Conservation (phyloP, 2,888 invertebrate species). For the Fragum whitleyi region DNA sequence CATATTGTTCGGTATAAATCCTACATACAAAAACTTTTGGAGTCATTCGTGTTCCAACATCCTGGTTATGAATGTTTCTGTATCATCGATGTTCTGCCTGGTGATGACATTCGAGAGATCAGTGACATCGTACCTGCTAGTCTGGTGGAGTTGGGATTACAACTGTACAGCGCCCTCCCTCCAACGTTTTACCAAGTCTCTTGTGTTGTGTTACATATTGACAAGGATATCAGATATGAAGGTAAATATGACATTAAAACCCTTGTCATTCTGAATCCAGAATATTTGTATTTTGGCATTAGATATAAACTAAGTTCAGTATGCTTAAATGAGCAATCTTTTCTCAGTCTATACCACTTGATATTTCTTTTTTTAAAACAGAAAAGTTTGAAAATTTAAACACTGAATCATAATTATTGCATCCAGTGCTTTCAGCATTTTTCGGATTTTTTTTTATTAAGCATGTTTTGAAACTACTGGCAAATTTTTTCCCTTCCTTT, state of each 20-base stretch:
- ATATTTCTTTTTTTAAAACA: too few species aligned
- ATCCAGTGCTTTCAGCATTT: too few species aligned
- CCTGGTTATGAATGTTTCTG: conserved; percentile 43
- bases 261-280: too few species aligned
- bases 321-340: too few species aligned
- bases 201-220: conserved; percentile 38
- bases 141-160: not conserved
- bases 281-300: too few species aligned
- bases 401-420: too few species aligned
- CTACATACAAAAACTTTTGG: conserved; percentile 33
- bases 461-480: too few species aligned
- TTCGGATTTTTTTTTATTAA: too few species aligned
- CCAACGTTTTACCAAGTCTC: conserved; percentile 37
- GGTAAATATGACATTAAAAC: conserved; percentile 1
- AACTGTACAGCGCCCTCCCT: conserved; percentile 43
- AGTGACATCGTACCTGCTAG: conserved; percentile 30
- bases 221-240: conserved; percentile 13
- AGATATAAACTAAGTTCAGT: too few species aligned
- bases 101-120: conserved; percentile 31
- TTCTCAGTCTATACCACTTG: too few species aligned
- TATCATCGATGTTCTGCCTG: conserved; percentile 38
- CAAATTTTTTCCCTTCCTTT: too few species aligned
- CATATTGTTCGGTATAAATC: conserved; percentile 38
- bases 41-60: conserved; percentile 32
- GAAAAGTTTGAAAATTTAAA: too few species aligned